phyloP scores from a whole-genome alignment of 2,113 vertebrate genomes.

The crab-eating macaque (Macaca fascicularis) region T2T-MFA8v1.1 NC_088389.1:80672501-80673000 shows the following conservation, averaged over 20 bases:
- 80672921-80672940: neutral
- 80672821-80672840: conserved; percentile 31
- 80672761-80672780: conserved; percentile 50
- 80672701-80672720: neutral
- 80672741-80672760: conserved; percentile 51
- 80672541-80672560: conserved; percentile 42
- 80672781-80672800: conserved; percentile 34
- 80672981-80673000: neutral
- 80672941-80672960: neutral
- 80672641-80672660: neutral
- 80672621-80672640: conserved; percentile 5
- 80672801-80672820: neutral
- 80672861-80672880: neutral
- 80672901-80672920: neutral
- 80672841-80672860: neutral
- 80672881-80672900: neutral
- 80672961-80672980: neutral
- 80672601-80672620: neutral
- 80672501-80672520: neutral
- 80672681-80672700: conserved; percentile 31
- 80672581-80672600: conserved; percentile 16
- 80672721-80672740: conserved; percentile 50
- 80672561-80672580: neutral
- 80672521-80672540: neutral
- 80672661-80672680: conserved; percentile 54